Base-by-base conservation (phyloP, 1,140 invertebrate species). In the Cotesia glomerata region DNA sequence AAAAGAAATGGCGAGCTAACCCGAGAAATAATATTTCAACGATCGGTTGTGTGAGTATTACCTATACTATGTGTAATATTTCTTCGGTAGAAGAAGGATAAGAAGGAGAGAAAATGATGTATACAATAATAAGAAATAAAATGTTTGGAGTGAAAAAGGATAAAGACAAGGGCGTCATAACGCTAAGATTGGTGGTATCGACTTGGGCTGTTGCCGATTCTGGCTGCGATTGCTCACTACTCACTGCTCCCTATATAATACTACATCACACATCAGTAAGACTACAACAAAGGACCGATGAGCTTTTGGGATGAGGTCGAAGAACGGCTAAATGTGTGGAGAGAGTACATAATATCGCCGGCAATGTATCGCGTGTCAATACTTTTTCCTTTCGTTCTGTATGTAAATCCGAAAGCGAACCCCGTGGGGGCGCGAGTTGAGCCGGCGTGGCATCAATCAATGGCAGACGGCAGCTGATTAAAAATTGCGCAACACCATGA, bases 351-450 rank as follows among this genome's bases (percentile, higher is more conserved):
- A 76, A 78, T 78, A 72, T 78, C 26, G 26, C 26, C 26, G 72
- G 74, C 56, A 64, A 76, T 75, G 76, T 81, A 81, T 80, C 77
- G 76, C 75, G 75, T 76, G 80, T 81, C 81, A 81, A 82, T 82
- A 81, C 80, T 82, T 81, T 81, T 81, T 80, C 81, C 79, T 80
- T 81, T 82, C 81, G 81, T 82, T 82, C 80, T 81, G 81, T 81
- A 81, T 81, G 81, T 81, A 82, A 82, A 82, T 82, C 77, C 75
- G 74, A 82, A 82, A 81, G 76, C 75, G 74, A 81, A 78, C 78
- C 78, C 81, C 77, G 79, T 82, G 77, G 81, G 81, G 79, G 81
- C 78, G 81, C 78, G 73, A 78, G 80, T 26, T 26, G 26, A 26
- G 80, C 77, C 76, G 80, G 79, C 79, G 81, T 82, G 80, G 79